These are phyloP conservation scores for Acipenser oxyrinchus DNA, from an alignment of 2,797 vertebrate genomes.

Conservation along the genomic window DNA sequence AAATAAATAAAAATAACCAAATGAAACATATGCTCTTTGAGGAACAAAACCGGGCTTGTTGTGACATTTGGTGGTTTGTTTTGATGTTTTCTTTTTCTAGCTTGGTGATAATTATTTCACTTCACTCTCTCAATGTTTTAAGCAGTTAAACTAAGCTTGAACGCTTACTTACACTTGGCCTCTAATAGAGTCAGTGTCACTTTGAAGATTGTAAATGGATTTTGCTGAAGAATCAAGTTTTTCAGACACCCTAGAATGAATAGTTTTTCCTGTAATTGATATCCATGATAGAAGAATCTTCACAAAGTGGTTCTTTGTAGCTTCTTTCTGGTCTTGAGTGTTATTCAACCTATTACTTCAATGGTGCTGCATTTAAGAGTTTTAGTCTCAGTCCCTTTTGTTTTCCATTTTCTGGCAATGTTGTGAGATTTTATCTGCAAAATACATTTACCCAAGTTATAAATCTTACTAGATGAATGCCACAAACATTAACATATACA, in stretches of 20 bases:
- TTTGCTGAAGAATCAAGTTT: conserved; percentile 36
- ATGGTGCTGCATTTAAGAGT: background rate
- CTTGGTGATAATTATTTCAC: no score
- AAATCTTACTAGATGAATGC: background rate
- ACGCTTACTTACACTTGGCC: conserved; percentile 25
- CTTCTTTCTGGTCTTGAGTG: conserved; percentile 9
- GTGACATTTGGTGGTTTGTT: no score
- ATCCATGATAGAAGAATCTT: conserved; percentile 20
- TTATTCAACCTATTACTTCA: conserved; percentile 8
- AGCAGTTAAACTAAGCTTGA: no score
- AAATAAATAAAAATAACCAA: background rate
- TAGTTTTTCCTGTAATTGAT: conserved; percentile 15
- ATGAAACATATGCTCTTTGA: background rate
- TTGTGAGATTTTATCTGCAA: background rate
- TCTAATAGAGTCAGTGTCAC: conserved; percentile 31
- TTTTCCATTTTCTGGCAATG: background rate
- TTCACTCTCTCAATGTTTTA: no score
- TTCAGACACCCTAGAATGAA: conserved; percentile 23
- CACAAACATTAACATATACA: background rate
- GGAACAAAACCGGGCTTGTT: background rate
- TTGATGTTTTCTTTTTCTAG: no score
- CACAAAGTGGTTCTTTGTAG: conserved; percentile 2
- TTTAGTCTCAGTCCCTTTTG: background rate
- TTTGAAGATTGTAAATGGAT: conserved; percentile 38
- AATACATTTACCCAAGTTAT: background rate